Conservation (phyloP, 2,113 vertebrate genomes). For the Glareola pratincola region DNA sequence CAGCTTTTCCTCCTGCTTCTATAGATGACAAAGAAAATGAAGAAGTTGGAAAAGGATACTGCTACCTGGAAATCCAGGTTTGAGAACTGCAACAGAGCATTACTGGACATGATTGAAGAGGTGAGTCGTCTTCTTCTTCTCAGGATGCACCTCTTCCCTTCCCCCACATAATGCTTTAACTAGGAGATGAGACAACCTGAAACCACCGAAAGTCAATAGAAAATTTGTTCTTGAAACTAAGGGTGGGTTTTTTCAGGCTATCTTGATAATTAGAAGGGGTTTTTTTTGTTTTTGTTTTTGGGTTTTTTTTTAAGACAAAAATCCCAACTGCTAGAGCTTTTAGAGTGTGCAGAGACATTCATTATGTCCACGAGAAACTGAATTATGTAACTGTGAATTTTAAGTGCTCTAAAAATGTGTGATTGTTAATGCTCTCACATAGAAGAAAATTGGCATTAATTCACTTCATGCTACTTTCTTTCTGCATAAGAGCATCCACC, state of each 20-base stretch:
- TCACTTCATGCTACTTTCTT: conserved; percentile 7
- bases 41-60: conserved; percentile 93
- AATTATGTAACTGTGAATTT: conserved; percentile 37
- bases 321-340: neutral
- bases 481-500: conserved; percentile 5
- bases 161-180: neutral
- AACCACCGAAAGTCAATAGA: neutral
- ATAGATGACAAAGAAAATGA: conserved; percentile 96
- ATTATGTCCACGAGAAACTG: neutral
- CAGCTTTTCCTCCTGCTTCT: conserved; percentile 37
- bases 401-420: conserved; percentile 18
- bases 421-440: neutral
- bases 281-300: no score
- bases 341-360: neutral
- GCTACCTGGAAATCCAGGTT: conserved; percentile 91
- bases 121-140: conserved; percentile 70
- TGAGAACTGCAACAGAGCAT: conserved; percentile 94
- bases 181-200: neutral
- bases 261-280: neutral
- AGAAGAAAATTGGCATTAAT: neutral
- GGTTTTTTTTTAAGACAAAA: no score
- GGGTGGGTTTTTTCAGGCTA: neutral
- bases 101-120: conserved; percentile 94
- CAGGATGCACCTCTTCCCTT: neutral
- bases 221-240: neutral